Evolutionary conservation across 2,888 invertebrate species (phyloP), one percentile per base, ranked within the genome.

Genomic region (Mylabris sibirica): DNA sequence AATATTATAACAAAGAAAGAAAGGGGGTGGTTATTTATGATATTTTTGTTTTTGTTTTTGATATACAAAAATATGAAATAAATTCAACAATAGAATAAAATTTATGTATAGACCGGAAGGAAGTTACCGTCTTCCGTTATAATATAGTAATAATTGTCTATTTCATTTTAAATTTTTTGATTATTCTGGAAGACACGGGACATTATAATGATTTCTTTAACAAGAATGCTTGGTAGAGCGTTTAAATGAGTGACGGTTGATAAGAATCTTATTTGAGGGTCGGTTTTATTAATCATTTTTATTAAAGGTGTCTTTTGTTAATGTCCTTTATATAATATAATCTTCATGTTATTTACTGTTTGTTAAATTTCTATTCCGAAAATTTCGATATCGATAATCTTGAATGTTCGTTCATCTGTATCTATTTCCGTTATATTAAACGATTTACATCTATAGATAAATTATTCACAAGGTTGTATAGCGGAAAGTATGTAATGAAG

Each of bases 1-100:
- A 44, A 30, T 30, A 30, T n/a, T 30, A 30, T 11, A 60, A 22
- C 24, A 20, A 26, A 66, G 22, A 41, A 61, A 34, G n/a, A 44
- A n/a, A 44, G 63, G 63, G 57, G 41, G 62, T 49, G 49, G 1
- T 49, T 17, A n/a, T n/a, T n/a, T n/a, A n/a, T n/a, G n/a, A n/a
- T n/a, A n/a, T n/a, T n/a, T n/a, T n/a, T n/a, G n/a, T n/a, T n/a
- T n/a, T n/a, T n/a, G n/a, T n/a, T n/a, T n/a, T n/a, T n/a, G n/a
- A n/a, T 12, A 3, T n/a, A 44, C 20, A 20, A 20, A 49, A 44
- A 44, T n/a, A 5, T n/a, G 12, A 44, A 44, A 11, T 5, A n/a
- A 41, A 44, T 44, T 44, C 12, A 38, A 44, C 44, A 44, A 44
- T 44, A 44, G 44, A 44, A 44, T 17, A 44, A 8, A 44, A 17